These are phyloP conservation scores for Parapristionchus giblindavisi DNA, from an alignment of 2,888 invertebrate species.

Conservation along the genomic window DNA sequence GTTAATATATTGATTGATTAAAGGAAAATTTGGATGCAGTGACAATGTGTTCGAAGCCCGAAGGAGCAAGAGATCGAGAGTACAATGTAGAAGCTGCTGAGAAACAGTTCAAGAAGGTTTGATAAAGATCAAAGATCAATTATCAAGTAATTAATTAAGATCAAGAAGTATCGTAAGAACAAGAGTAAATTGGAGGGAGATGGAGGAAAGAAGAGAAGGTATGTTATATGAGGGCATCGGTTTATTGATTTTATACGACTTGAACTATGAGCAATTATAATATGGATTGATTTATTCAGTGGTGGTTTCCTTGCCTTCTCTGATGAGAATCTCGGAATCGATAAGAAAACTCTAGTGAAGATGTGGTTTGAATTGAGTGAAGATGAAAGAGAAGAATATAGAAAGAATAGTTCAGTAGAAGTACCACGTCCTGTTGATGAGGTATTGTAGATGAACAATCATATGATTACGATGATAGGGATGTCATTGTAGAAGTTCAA, in stretches of 20 bases:
- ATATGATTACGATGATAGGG: neutral
- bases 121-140: constrained; percentile 53
- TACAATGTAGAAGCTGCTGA: constrained; percentile 70
- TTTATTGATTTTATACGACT: neutral
- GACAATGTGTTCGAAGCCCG: constrained; percentile 51
- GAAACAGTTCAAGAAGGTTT: constrained; percentile 75
- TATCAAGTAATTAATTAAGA: neutral
- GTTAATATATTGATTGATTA: neutral
- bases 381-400: constrained; percentile 48
- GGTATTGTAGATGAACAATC: constrained; percentile 27
- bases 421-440: constrained; percentile 61
- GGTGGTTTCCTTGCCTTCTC: constrained; percentile 58
- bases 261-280: neutral
- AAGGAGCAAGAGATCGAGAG: constrained; percentile 70
- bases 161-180: constrained; percentile 49
- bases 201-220: constrained; percentile 39
- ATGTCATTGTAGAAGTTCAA: constrained; percentile 72
- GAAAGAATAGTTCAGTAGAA: constrained; percentile 41
- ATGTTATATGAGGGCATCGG: neutral
- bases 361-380: constrained; percentile 55
- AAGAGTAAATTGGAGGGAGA: constrained; percentile 30
- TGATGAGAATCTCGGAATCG: constrained; percentile 41
- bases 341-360: neutral
- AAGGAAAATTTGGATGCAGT: constrained; percentile 53
- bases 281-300: neutral